phyloP scores from a whole-genome alignment of 2,888 invertebrate genomes.

The Imbricaverruca yamaguchii region DNA sequence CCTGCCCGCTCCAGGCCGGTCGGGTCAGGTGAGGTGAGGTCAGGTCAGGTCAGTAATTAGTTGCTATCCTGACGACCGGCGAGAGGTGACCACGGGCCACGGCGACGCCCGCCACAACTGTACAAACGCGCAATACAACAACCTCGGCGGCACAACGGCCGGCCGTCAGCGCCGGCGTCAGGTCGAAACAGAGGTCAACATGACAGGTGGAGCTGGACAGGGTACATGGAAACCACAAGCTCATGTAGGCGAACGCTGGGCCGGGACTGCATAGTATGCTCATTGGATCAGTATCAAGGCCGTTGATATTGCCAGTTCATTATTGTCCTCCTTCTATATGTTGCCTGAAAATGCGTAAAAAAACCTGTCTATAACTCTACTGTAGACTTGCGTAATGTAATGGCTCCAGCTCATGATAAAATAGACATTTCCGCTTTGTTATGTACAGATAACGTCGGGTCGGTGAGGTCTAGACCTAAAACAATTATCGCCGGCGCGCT shows the following conservation, averaged over 20 bases:
- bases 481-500: not conserved
- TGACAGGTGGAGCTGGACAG: not conserved
- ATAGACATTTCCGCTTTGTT: constrained; percentile 20
- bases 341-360: constrained; percentile 13
- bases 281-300: not conserved
- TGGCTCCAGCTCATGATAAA: constrained; percentile 10
- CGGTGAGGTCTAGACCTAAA: constrained; percentile 12
- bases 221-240: not conserved
- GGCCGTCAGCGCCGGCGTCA: not conserved
- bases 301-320: not conserved
- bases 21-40: not conserved
- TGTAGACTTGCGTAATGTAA: not conserved
- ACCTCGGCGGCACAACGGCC: not conserved
- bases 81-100: too few relatives aligned
- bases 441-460: constrained; percentile 12
- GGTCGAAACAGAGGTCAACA: not conserved
- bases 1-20: not conserved
- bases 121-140: not conserved
- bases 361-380: not conserved
- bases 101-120: too few relatives aligned
- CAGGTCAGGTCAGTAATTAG: too few relatives aligned
- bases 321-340: not conserved
- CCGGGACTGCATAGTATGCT: not conserved
- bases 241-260: not conserved
- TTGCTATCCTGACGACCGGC: too few relatives aligned